Conservation (phyloP, 1,140 invertebrate genomes). For the Arion vulgaris region DNA sequence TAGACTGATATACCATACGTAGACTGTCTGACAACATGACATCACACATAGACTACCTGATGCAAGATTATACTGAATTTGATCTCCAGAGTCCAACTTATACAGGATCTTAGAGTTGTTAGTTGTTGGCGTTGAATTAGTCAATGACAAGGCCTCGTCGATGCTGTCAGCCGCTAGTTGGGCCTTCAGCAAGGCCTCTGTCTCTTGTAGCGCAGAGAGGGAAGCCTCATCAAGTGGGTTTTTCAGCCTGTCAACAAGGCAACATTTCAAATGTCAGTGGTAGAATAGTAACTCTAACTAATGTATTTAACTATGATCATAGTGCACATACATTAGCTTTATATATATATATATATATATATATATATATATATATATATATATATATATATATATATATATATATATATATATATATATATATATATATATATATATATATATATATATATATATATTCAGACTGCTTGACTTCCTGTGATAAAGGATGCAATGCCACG, state of each 20-base stretch:
- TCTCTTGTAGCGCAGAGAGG: conserved; percentile 29
- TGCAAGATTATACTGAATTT: conserved; percentile 35
- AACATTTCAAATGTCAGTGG: background rate
- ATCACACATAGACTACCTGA: background rate
- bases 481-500: no score
- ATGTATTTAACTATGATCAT: no score
- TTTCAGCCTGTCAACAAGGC: background rate
- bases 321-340: background rate
- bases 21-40: no score
- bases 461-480: no score
- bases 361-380: background rate
- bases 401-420: no score
- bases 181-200: conserved; percentile 33
- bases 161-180: conserved; percentile 33
- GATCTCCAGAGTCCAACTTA: conserved; percentile 26
- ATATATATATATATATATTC: no score
- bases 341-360: background rate
- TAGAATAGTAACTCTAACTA: no score
- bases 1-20: no score
- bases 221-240: conserved; percentile 34
- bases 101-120: conserved; percentile 16
- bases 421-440: no score
- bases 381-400: no score
- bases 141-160: background rate
- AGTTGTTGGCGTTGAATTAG: background rate